These are phyloP conservation scores for Brachirus orientalis DNA, from an alignment of 2,113 vertebrate genomes.

Conservation along the genomic window DNA sequence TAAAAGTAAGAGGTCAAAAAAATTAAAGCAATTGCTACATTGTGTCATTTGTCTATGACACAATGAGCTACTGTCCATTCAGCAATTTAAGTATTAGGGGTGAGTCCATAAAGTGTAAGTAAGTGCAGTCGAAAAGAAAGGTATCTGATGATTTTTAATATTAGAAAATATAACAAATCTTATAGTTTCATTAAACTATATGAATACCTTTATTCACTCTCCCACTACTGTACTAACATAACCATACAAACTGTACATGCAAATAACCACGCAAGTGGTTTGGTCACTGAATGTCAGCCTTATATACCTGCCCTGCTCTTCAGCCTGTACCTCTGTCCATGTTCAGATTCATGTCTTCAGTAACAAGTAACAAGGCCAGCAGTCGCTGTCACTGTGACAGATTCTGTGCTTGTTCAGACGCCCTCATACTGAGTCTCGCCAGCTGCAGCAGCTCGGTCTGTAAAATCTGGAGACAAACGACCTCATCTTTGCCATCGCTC, in stretches of 20 bases:
- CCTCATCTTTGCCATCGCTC: slow-evolving; percentile 41
- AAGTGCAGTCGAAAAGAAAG: no score
- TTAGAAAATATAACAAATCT: no score
- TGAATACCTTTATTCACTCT: no score
- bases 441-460: slow-evolving; percentile 47
- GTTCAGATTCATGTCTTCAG: slow-evolving; percentile 58
- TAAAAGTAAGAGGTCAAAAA: no score
- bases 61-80: no score
- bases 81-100: no score
- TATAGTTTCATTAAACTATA: no score
- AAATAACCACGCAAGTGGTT: not conserved
- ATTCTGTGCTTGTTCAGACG: slow-evolving; percentile 45
- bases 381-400: slow-evolving; percentile 52
- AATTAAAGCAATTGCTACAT: no score
- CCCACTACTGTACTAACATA: not conserved
- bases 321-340: not conserved
- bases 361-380: slow-evolving; percentile 55
- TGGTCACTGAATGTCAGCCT: not conserved
- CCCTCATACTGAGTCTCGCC: slow-evolving; percentile 37
- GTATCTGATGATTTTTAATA: no score
- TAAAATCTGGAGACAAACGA: slow-evolving; percentile 58
- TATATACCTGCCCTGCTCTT: slow-evolving; percentile 3
- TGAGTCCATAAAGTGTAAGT: no score
- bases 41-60: no score
- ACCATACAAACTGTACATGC: no score